A percentile compares a stretch with the other conserved stretches of the same genome.
phyloP scores from a whole-genome alignment of 2,797 vertebrate genomes.

The Netta rufina region DNA sequence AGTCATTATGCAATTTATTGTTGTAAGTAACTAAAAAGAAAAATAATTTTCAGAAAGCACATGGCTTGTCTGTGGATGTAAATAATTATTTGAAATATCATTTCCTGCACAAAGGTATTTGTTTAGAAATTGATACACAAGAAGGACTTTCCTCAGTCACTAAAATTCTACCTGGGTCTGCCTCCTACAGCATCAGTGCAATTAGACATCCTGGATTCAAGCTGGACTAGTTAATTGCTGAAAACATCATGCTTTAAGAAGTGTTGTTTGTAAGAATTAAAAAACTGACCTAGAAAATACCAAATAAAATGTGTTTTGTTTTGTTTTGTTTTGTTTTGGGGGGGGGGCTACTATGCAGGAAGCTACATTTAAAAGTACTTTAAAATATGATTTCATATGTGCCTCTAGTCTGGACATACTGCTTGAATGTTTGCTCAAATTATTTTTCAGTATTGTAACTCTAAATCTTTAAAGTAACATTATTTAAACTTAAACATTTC shows the following conservation, averaged over 20 bases:
- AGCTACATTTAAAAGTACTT: neutral
- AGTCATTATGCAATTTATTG: constrained; percentile 55
- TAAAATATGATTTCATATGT: neutral
- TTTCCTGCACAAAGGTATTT: neutral
- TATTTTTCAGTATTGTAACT: constrained; percentile 50
- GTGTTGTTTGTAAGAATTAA: neutral
- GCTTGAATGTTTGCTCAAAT: constrained; percentile 1
- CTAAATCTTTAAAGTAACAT: constrained; percentile 49
- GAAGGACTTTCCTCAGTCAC: neutral
- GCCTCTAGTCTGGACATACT: neutral
- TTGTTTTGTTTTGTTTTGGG: too few species aligned
- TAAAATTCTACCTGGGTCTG: neutral
- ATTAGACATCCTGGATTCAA: neutral
- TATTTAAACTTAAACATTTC: constrained; percentile 56
- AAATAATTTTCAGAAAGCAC: constrained; percentile 53
- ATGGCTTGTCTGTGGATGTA: neutral
- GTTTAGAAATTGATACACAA: neutral
- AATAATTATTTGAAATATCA: neutral
- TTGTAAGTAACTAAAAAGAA: constrained; percentile 50
- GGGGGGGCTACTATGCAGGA: neutral
- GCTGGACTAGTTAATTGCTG: neutral
- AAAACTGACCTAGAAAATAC: neutral
- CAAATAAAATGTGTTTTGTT: neutral
- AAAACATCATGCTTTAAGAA: neutral
- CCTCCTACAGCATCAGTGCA: neutral